Percentiles rank a stretch among this genome's conserved stretches.
phyloP scores from a whole-genome alignment of 2,888 invertebrate species.

The Aspidiotus destructor region DNA sequence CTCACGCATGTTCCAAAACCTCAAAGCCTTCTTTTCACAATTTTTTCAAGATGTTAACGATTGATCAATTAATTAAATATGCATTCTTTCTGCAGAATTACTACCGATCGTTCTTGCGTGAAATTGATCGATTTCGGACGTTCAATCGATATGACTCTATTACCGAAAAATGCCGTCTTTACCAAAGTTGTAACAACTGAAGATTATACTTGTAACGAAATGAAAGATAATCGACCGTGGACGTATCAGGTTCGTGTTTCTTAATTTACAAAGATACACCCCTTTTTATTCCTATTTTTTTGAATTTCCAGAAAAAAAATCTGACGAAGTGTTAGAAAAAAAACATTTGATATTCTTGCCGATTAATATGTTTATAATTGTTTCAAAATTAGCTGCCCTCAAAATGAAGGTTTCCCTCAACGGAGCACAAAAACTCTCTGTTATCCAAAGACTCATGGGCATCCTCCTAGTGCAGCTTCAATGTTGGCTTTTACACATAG shows the following conservation, averaged over 20 bases:
- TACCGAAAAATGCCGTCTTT: conserved; percentile 68
- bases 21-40: no score
- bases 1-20: no score
- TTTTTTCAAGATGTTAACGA: no score
- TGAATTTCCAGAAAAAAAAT: not conserved
- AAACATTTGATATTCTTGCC: not conserved
- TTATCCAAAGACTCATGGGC: not conserved
- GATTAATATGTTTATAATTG: no score
- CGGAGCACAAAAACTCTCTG: not conserved
- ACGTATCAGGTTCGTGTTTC: conserved; percentile 55
- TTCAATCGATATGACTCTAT: conserved; percentile 82
- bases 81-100: not conserved
- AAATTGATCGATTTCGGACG: conserved; percentile 91
- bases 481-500: not conserved
- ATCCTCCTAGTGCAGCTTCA: not conserved
- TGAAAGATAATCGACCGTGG: conserved; percentile 84
- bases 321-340: no score
- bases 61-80: no score
- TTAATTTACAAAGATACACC: not conserved
- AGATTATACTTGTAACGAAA: conserved; percentile 76
- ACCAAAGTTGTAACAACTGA: conserved; percentile 64
- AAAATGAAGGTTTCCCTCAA: not conserved
- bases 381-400: no score
- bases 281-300: not conserved
- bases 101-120: conserved; percentile 50